Percentiles rank a stretch among this genome's conserved stretches.
Conservation (phyloP, 1,140 invertebrate species). For the Temnothorax longispinosus region DNA sequence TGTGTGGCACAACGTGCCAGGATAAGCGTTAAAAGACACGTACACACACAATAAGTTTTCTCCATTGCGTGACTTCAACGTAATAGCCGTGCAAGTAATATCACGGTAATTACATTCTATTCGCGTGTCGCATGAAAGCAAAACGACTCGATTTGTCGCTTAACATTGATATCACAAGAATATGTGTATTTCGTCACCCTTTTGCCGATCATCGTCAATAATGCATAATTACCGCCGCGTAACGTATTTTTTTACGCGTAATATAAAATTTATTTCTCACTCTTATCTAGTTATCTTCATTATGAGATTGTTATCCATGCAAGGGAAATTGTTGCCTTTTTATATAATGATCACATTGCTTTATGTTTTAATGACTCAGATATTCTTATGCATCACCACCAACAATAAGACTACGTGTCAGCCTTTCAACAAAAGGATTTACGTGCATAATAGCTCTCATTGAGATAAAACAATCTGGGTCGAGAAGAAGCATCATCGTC, state of each 20-base stretch:
- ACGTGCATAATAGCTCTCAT: constrained; percentile 1
- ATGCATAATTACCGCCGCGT: background rate
- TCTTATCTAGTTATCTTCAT: background rate
- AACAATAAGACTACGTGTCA: constrained; percentile 1
- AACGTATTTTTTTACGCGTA: constrained; percentile 9
- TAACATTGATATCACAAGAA: background rate
- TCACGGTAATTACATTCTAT: constrained; percentile 42
- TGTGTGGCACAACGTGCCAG: background rate
- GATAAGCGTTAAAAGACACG: constrained; percentile 16
- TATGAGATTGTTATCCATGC: background rate
- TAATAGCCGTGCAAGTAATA: constrained; percentile 33
- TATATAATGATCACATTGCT: background rate
- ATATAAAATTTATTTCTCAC: constrained; percentile 5
- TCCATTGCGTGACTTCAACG: constrained; percentile 31
- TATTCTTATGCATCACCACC: constrained; percentile 5
- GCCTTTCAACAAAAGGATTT: background rate
- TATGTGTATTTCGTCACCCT: background rate
- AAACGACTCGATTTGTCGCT: constrained; percentile 26
- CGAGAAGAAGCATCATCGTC: background rate
- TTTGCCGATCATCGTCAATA: background rate
- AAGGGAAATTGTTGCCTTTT: constrained; percentile 8
- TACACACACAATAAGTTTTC: constrained; percentile 29
- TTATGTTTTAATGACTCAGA: constrained; percentile 29
- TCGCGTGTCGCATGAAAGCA: constrained; percentile 22
- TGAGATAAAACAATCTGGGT: constrained; percentile 20